phyloP scores from a whole-genome alignment of 2,113 vertebrate species.

The Strix aluco region DNA sequence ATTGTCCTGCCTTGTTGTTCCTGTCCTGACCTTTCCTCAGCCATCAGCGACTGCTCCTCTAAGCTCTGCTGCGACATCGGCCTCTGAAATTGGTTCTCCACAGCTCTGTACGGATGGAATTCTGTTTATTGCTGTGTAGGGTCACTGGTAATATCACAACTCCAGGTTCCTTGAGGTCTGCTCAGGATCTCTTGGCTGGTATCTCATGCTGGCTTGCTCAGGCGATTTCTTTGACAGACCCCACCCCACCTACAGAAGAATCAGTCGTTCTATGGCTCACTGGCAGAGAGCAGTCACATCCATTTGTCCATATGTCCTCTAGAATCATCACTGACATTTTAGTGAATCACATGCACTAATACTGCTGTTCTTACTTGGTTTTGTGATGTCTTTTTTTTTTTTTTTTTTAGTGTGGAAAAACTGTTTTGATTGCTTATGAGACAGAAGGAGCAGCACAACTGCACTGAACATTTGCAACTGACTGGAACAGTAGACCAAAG shows the following conservation, averaged over 20 bases:
- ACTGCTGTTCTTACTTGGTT: not conserved
- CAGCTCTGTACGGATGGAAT: not conserved
- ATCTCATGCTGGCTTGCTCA: not conserved
- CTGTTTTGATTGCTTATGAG: not conserved
- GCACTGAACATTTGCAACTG: accelerated
- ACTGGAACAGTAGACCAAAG: not conserved
- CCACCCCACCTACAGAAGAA: not conserved
- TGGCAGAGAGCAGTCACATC: not conserved
- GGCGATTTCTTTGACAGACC: not conserved
- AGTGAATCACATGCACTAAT: not conserved
- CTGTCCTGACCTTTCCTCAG: not conserved
- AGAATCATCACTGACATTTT: not conserved
- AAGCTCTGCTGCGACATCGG: not conserved
- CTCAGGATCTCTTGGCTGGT: not conserved
- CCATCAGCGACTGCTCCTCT: not conserved
- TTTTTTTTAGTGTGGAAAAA: not conserved
- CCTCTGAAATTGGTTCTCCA: not conserved
- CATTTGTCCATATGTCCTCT: not conserved
- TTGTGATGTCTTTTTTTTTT: not conserved
- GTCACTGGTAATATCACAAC: not conserved
- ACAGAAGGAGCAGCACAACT: not conserved
- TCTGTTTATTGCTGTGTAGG: not conserved
- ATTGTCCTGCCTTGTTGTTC: not conserved
- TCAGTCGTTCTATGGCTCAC: accelerated
- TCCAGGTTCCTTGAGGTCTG: not conserved